Conservation (phyloP, 2,888 invertebrate species). For the Parthenolecanium corni region DNA sequence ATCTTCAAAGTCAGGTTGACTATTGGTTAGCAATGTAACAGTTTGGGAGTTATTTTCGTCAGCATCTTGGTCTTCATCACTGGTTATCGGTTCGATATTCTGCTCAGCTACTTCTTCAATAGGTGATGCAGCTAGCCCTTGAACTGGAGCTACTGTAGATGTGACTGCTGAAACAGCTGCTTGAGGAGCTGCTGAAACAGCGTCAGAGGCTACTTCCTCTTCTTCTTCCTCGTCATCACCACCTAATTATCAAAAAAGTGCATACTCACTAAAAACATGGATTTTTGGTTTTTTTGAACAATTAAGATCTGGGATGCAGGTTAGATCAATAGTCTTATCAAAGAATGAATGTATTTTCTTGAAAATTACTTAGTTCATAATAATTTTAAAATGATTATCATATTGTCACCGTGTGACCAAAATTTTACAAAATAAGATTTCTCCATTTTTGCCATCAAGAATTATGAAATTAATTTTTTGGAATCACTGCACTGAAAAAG, state of each 20-base stretch:
- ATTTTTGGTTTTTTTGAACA: too few relatives aligned
- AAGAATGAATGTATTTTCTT: too few relatives aligned
- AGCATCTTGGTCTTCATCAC: conserved; percentile 40
- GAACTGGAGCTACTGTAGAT: conserved; percentile 38
- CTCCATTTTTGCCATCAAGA: too few relatives aligned
- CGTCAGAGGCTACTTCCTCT: conserved; percentile 37
- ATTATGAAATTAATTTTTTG: too few relatives aligned
- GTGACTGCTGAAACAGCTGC: conserved; percentile 42
- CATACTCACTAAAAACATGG: too few relatives aligned
- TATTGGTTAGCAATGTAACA: conserved; percentile 34
- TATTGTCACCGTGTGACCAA: too few relatives aligned
- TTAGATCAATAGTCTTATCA: too few relatives aligned
- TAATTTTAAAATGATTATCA: too few relatives aligned
- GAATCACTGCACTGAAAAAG: too few relatives aligned
- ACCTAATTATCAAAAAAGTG: conserved; percentile 40
- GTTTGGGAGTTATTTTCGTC: conserved; percentile 37
- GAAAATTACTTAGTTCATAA: too few relatives aligned
- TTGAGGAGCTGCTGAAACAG: conserved; percentile 41
- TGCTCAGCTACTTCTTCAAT: conserved; percentile 35
- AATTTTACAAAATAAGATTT: too few relatives aligned
- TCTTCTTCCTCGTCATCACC: conserved; percentile 40
- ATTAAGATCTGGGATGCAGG: too few relatives aligned
- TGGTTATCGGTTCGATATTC: conserved; percentile 36
- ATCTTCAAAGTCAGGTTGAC: conserved; percentile 31
- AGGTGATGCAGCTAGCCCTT: conserved; percentile 37